Conservation (phyloP, 2,113 vertebrate genomes). For the Cercopithecus mona region DNA sequence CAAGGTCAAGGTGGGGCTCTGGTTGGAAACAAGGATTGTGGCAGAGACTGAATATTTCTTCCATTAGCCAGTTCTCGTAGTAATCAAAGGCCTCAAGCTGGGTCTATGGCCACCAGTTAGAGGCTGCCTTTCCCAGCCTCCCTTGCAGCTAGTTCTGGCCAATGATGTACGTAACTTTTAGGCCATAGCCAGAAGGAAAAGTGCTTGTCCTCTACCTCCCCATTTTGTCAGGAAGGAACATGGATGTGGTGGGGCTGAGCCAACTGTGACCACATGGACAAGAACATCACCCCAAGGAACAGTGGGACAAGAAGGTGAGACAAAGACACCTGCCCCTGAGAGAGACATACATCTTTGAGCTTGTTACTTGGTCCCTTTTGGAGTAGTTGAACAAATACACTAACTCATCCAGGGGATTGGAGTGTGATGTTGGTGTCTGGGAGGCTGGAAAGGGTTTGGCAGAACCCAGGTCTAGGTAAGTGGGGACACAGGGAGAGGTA, state of each 20-base stretch:
- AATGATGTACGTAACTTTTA: background rate
- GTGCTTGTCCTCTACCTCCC: background rate
- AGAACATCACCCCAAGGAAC: background rate
- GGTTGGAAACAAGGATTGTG: background rate
- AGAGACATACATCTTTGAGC: background rate
- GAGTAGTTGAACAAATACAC: background rate
- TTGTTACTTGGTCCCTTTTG: background rate
- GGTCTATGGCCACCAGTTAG: background rate
- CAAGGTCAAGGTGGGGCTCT: background rate
- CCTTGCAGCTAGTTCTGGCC: background rate
- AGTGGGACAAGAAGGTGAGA: background rate
- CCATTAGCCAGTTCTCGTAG: background rate
- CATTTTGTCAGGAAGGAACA: background rate
- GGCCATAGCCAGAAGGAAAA: background rate
- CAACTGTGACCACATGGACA: background rate
- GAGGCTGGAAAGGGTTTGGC: background rate
- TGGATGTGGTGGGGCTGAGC: background rate
- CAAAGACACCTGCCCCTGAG: background rate
- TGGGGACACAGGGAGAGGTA: background rate
- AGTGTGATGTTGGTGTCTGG: background rate
- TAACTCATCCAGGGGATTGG: background rate
- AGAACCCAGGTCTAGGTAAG: background rate
- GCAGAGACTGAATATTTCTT: background rate
- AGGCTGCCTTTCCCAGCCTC: background rate
- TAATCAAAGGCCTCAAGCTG: background rate